Percentiles rank a stretch among this genome's conserved stretches.
Conservation (phyloP, 2,797 vertebrate genomes). For the Anguilla pacifica region DNA sequence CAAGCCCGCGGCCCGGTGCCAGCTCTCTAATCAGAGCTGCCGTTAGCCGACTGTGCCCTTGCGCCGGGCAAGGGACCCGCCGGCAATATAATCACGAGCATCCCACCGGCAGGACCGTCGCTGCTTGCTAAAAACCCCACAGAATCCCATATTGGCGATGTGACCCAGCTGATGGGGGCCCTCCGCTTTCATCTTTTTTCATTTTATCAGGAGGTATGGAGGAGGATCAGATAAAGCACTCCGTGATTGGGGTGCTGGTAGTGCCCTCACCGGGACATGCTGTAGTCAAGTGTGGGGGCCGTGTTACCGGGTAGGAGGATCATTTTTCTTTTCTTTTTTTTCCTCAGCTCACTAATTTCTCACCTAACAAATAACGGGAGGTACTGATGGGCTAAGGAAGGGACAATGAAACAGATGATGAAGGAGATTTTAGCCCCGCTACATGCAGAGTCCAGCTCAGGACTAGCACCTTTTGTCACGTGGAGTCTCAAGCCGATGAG, state of each 20-base stretch:
- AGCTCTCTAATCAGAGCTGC: conserved; percentile 70
- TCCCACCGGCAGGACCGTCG: conserved; percentile 80
- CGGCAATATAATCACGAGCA: conserved; percentile 78
- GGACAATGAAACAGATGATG: conserved; percentile 83
- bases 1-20: conserved; percentile 81
- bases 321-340: conserved; percentile 51
- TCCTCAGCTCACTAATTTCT: conserved; percentile 73
- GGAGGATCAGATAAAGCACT: conserved; percentile 72
- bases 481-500: conserved; percentile 64
- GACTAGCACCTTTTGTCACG: conserved; percentile 78
- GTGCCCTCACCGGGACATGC: conserved; percentile 61
- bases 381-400: conserved; percentile 66
- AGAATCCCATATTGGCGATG: conserved; percentile 79
- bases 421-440: conserved; percentile 73
- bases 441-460: conserved; percentile 74
- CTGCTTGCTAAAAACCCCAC: conserved; percentile 76
- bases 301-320: conserved; percentile 53
- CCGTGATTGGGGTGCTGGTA: conserved; percentile 71
- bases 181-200: conserved; percentile 76
- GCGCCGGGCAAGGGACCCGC: conserved; percentile 68
- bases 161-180: conserved; percentile 80
- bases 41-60: conserved; percentile 76
- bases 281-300: conserved; percentile 67
- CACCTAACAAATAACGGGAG: conserved; percentile 72
- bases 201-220: conserved; percentile 71